Evolutionary conservation across 2,113 vertebrate genomes (phyloP).

Genomic region (Cricetomys ansorgei): DNA sequence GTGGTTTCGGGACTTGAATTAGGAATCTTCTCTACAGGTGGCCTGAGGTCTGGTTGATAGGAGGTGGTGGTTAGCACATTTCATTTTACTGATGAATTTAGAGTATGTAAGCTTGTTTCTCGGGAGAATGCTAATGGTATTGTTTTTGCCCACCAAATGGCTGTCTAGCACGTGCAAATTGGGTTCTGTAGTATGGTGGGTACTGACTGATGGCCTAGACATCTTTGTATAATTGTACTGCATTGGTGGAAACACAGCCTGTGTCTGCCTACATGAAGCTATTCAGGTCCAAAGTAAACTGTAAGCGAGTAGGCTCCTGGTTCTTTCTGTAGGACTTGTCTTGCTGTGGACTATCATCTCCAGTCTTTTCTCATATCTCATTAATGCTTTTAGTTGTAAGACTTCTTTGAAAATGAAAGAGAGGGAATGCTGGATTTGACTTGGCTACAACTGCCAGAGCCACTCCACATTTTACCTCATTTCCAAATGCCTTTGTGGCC

Average conservation of each 20-base stretch:
- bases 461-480: slow-evolving; percentile 70
- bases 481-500: slow-evolving; percentile 61
- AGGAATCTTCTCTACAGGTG: background rate
- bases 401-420: slow-evolving; percentile 13
- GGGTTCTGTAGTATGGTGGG: background rate
- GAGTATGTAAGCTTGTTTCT: background rate
- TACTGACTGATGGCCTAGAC: background rate
- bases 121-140: background rate
- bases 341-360: background rate
- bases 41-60: background rate
- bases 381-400: slow-evolving; percentile 35
- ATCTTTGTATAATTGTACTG: background rate
- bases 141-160: background rate
- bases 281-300: background rate
- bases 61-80: background rate
- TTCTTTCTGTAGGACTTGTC: background rate
- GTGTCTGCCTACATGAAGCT: background rate
- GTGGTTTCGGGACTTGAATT: background rate
- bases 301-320: background rate
- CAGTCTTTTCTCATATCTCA: background rate
- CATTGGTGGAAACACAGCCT: background rate
- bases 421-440: background rate
- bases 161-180: background rate
- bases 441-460: slow-evolving; percentile 53
- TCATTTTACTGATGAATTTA: slow-evolving; percentile 20